Evolutionary conservation across 2,113 vertebrate species (phyloP), one percentile per base, ranked within the genome.

Genomic region (pig (Sus scrofa)): DNA sequence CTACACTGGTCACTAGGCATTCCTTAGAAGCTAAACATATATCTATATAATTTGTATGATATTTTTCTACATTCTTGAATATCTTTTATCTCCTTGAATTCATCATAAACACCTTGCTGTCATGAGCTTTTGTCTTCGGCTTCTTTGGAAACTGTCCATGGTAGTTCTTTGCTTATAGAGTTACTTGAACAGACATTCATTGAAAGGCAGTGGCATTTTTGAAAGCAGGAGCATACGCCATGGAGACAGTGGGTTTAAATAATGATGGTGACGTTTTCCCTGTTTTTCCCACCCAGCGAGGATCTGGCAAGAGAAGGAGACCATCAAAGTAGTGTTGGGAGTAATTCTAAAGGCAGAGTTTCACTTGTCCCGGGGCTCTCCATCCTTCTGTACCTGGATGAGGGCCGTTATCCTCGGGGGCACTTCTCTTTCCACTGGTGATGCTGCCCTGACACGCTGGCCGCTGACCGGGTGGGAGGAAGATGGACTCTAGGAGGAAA

Each of bases 51-150:
- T 75, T 88, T 91, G 73, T 85, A 24, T 63, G 26, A 78, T 63
- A 83, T 77, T 52, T 82, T 68, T 97, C 37, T 81, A 62, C 86
- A 85, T 88, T 88, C 88, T 71, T 56, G 27, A 50, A 6, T 86
- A 16, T 50, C 67, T 93, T 71, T n/a, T 13, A 44, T 77, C 83
- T 70, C 70, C 37, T 77, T 56, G 77, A 85, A 30, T 96, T 87
- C 32, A 50, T 94, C 75, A 34, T 71, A 60, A 87, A 27, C 0
- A 24, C 54, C 32, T 32, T 71, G 39, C 65, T 81, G 24, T 71
- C 74, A 1, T 3, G 70, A 90, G n/a, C 70, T 54, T 0, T 87
- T 44, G 37, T 97, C 90, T 74, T 86, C 54, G 2, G 0, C 39
- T 39, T 60, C 70, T 91, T 27, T 60, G 34, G 92, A 79, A 90